These are phyloP conservation scores for Desmodus rotundus DNA, from an alignment of 2,113 vertebrate species.

Conservation along the genomic window DNA sequence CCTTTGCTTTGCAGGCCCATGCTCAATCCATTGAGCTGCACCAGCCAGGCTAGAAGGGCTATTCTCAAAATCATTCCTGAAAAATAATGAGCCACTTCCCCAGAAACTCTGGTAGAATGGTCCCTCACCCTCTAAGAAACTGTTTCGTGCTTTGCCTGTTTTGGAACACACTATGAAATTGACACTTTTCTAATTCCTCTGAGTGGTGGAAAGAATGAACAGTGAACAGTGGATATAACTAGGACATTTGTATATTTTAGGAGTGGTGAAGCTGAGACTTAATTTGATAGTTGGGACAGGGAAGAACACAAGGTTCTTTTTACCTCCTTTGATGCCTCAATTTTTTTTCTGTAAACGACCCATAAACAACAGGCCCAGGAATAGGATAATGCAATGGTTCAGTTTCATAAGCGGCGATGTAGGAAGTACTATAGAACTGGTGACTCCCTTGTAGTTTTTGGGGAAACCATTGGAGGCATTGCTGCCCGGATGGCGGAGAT, in stretches of 20 bases:
- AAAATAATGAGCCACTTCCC: neutral
- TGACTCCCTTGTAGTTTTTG: neutral
- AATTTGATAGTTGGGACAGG: neutral
- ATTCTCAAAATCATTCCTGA: slow-evolving; percentile 4
- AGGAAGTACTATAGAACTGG: neutral
- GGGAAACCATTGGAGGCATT: neutral
- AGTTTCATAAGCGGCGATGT: neutral
- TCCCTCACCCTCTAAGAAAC: neutral
- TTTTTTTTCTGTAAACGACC: slow-evolving; percentile 10
- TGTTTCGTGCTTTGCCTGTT: neutral
- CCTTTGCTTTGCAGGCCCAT: too few species aligned
- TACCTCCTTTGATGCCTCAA: neutral
- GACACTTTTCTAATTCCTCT: neutral
- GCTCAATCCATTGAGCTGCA: too few species aligned
- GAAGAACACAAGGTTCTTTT: neutral
- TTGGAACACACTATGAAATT: neutral
- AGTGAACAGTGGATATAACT: neutral
- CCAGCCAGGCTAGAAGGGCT: too few species aligned
- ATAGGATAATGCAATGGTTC: neutral
- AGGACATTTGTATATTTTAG: neutral
- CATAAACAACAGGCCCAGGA: neutral
- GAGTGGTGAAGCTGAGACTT: neutral
- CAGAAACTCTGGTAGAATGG: neutral
- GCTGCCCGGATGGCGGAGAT: neutral
- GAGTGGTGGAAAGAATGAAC: neutral